phyloP scores from a whole-genome alignment of 2,888 invertebrate species.

The Pheosia gnoma region DNA sequence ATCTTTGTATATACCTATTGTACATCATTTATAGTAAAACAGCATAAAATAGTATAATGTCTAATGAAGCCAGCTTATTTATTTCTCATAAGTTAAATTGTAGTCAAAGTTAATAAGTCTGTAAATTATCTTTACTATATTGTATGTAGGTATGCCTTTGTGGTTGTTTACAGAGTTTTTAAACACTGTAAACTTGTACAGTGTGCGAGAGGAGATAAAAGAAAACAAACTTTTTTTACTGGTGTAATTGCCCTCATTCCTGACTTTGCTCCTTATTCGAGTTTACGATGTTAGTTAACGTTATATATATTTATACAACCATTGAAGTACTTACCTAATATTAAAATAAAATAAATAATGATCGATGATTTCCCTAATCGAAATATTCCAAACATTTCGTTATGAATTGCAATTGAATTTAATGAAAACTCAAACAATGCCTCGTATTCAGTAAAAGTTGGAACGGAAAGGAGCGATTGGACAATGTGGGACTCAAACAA shows the following conservation, averaged over 20 bases:
- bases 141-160: too few species aligned
- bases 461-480: constrained; percentile 60
- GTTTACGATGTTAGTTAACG: constrained; percentile 13
- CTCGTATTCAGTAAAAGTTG: constrained; percentile 61
- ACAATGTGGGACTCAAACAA: constrained; percentile 76
- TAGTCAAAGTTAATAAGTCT: too few species aligned
- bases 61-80: too few species aligned
- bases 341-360: background rate
- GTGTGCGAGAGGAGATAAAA: constrained; percentile 18
- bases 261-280: constrained; percentile 10
- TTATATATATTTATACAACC: too few species aligned
- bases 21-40: too few species aligned
- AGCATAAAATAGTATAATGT: too few species aligned
- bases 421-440: constrained; percentile 46
- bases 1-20: too few species aligned
- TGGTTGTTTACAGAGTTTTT: constrained; percentile 13
- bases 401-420: constrained; percentile 31
- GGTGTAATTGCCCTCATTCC: constrained; percentile 26
- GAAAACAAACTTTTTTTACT: constrained; percentile 24
- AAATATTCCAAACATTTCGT: constrained; percentile 1
- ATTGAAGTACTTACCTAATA: too few species aligned
- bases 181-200: constrained; percentile 13
- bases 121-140: too few species aligned
- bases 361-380: background rate
- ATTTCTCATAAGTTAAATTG: too few species aligned